Evolutionary conservation across 1,140 invertebrate genomes (phyloP).

Genomic region (Pararge aegeria): DNA sequence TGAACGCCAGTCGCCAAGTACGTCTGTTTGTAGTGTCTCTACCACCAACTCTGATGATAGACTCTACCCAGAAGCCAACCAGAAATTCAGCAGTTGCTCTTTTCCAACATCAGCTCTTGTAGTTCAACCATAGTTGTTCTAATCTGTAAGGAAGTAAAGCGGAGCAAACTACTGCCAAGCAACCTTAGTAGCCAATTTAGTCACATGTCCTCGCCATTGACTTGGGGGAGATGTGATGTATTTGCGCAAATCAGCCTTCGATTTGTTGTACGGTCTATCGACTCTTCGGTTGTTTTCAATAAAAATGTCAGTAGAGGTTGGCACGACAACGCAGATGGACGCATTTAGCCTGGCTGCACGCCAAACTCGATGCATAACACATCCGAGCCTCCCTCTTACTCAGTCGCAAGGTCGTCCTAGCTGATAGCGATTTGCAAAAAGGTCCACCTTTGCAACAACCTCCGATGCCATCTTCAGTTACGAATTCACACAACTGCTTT

Average conservation of each 20-base stretch:
- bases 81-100: too few species aligned
- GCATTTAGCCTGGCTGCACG: constrained; percentile 69
- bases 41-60: too few species aligned
- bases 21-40: too few species aligned
- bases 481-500: too few species aligned
- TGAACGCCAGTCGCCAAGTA: too few species aligned
- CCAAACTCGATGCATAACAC: constrained; percentile 66
- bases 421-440: constrained; percentile 20
- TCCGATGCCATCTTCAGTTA: too few species aligned
- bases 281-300: constrained; percentile 73
- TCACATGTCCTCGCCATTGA: constrained; percentile 72
- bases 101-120: too few species aligned
- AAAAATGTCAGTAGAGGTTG: constrained; percentile 72
- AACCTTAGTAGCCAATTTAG: constrained; percentile 70
- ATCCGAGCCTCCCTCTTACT: constrained; percentile 51
- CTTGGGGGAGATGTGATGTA: constrained; percentile 65
- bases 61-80: too few species aligned
- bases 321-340: constrained; percentile 62
- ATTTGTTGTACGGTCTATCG: constrained; percentile 50
- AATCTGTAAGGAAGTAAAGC: too few species aligned
- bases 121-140: too few species aligned
- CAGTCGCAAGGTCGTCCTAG: constrained; percentile 60
- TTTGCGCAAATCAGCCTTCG: constrained; percentile 60
- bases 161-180: too few species aligned
- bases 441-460: too few species aligned